Evolutionary conservation across 1,140 invertebrate genomes (phyloP), one percentile per base, ranked within the genome.

Genomic region (Laodelphax striatellus): DNA sequence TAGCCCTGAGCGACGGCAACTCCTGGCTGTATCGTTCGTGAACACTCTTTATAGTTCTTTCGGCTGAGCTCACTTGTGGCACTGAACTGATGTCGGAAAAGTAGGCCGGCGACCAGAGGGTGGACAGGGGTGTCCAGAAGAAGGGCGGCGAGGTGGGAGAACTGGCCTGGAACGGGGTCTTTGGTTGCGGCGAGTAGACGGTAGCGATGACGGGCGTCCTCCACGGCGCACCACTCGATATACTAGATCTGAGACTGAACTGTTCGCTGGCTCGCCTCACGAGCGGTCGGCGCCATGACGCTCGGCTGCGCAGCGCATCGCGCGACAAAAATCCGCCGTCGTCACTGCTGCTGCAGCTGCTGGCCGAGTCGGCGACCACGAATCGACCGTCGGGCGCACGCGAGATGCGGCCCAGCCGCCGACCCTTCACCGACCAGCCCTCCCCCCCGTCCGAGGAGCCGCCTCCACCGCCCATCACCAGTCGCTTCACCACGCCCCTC

Each of bases 61-160:
- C 88, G 1, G 78, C 82, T 54, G 87, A 89, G 64, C 87, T 87
- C 34, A 85, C 82, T 67, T 87, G 86, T 11, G 81, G 77, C n/a
- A 92, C 89, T 10, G 88, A 90, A 73, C 88, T 92, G 62, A 92
- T 77, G 73, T 92, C 90, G 69, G 85, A 89, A 67, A 89, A 85
- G 60, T 87, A 86, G 61, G 85, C 76, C 24, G 83, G 77, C 9
- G 83, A 81, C 80, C 84, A 84, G 11, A 61, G 28, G 0, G 78
- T 77, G 1, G 69, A 78, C 61, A 52, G 69, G 60, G 66, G 70
- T 61, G 64, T 64, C 46, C 46, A 50, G 31, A 58, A 59, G 67
- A 71, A 55, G 65, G 71, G 41, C 70, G 80, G 65, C 75, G 82
- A 76, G 68, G 78, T 71, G 6, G 85, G 85, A 52, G 84, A 86